A percentile compares a stretch with the other conserved stretches of the same genome.
Conservation (phyloP, 1,140 invertebrate genomes). For the Ceratosolen fusciceps region DNA sequence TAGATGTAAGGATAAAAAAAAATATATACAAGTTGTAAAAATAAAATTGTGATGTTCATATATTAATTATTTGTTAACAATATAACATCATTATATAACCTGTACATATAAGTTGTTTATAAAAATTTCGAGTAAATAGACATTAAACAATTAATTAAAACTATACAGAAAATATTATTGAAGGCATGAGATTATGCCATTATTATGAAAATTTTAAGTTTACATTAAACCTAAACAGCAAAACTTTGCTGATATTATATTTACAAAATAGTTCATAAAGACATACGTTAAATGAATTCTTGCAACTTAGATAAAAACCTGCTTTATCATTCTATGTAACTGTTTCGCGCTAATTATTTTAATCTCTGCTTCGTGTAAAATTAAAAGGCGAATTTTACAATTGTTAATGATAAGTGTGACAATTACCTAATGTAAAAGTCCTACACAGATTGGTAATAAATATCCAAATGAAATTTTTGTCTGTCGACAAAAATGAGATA, state of each 20-base stretch:
- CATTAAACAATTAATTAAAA: constrained; percentile 29
- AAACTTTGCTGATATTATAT: constrained; percentile 29
- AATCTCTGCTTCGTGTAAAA: constrained; percentile 1
- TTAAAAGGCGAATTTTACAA: constrained; percentile 9
- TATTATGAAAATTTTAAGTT: background rate
- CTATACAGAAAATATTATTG: constrained; percentile 32
- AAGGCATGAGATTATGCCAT: background rate
- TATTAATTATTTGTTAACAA: constrained; percentile 42
- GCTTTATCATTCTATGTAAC: constrained; percentile 1
- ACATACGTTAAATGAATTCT: background rate
- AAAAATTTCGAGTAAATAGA: constrained; percentile 30
- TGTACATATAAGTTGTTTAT: constrained; percentile 18
- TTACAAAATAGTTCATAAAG: background rate
- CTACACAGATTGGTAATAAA: constrained; percentile 14
- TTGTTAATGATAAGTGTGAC: background rate
- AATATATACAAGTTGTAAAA: constrained; percentile 11
- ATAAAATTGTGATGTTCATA: constrained; percentile 26
- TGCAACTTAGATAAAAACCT: constrained; percentile 16
- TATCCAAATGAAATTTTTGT: constrained; percentile 17
- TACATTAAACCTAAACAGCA: background rate
- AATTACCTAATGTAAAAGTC: constrained; percentile 24
- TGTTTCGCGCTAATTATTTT: background rate
- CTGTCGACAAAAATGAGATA: constrained; percentile 8
- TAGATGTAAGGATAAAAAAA: background rate
- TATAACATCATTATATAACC: constrained; percentile 22